Evolutionary conservation across 2,888 invertebrate genomes (phyloP), one percentile per base, ranked within the genome.

Genomic region (Gymnoscelis rufifasciata): DNA sequence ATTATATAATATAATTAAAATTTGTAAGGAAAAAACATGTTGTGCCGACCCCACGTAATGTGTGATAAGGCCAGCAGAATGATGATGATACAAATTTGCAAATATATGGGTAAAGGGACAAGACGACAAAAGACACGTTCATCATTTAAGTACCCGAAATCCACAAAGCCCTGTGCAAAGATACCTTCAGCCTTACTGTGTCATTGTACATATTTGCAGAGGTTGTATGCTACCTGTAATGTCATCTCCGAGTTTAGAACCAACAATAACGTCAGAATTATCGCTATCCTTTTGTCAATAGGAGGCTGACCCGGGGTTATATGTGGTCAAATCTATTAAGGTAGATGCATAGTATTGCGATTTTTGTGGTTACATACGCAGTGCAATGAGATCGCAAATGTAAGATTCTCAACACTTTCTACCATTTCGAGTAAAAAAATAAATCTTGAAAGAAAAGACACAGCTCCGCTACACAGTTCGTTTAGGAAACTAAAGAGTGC

Each of bases 211-310:
- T 30, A 26, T 46, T 47, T 42, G 15, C 7, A 14, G 43, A 40
- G 43, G 42, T 47, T 39, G 38, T 62, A 62, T 11, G 58, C 62
- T 54, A 58, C 56, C 38, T 43, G 45, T 43, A 57, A 54, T 35
- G 38, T 57, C 56, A 59, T 47, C 50, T 51, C 54, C 4, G 56
- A 3, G 19, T 5, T 3, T 3, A 46, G 26, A 19, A 43, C 23
- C 42, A 23, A 44, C 45, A 57, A 63, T 57, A 60, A 57, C 60
- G 61, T 19, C 58, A 45, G 59, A 54, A 56, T 57, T 45, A 54
- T 49, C 51, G 44, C 43, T 35, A 14, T 24, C 40, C 41, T 47
- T 43, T 36, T 41, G 47, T 43, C 44, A 51, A 51, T 46, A 38
- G 31, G 30, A 29, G 40, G 47, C 28, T 46, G 41, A 47, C 38